Evolutionary conservation across 2,797 vertebrate species (phyloP).

Genomic region (Dicrostonyx torquatus): DNA sequence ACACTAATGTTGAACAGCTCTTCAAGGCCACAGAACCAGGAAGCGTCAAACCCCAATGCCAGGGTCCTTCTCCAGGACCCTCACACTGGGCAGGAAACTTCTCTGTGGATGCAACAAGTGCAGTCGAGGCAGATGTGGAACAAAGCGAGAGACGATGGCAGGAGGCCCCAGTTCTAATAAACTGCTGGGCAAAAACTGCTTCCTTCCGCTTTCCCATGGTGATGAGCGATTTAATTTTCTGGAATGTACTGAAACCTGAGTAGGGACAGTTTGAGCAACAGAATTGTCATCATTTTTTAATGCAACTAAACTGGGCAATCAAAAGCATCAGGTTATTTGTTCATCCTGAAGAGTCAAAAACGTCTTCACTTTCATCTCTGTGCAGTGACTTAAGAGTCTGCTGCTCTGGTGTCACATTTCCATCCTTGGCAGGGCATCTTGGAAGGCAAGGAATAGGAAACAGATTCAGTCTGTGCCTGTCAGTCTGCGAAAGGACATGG

Average conservation of each 20-base stretch:
- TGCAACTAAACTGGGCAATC: constrained; percentile 5
- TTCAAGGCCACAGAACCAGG: constrained; percentile 1
- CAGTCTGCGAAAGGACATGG: constrained; percentile 49
- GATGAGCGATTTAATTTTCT: constrained; percentile 9
- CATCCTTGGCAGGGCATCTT: neutral
- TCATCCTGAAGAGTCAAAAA: neutral
- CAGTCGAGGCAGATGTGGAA: neutral
- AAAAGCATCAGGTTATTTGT: neutral
- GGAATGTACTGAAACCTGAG: neutral
- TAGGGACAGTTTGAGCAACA: neutral
- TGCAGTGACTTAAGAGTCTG: neutral
- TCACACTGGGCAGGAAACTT: neutral
- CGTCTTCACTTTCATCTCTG: neutral
- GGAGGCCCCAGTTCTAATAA: neutral
- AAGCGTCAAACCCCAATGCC: neutral
- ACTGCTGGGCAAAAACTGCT: neutral
- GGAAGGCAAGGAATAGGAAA: constrained; percentile 43
- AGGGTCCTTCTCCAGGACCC: neutral
- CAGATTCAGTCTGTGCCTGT: constrained; percentile 53
- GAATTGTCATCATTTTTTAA: neutral
- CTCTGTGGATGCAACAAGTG: accelerated
- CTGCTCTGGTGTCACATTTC: neutral
- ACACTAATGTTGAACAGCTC: neutral
- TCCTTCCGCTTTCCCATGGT: neutral
- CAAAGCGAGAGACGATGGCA: neutral